A percentile compares a stretch with the other conserved stretches of the same genome.
Conservation (phyloP, 2,113 vertebrate genomes). For the Caracal caracal region DNA sequence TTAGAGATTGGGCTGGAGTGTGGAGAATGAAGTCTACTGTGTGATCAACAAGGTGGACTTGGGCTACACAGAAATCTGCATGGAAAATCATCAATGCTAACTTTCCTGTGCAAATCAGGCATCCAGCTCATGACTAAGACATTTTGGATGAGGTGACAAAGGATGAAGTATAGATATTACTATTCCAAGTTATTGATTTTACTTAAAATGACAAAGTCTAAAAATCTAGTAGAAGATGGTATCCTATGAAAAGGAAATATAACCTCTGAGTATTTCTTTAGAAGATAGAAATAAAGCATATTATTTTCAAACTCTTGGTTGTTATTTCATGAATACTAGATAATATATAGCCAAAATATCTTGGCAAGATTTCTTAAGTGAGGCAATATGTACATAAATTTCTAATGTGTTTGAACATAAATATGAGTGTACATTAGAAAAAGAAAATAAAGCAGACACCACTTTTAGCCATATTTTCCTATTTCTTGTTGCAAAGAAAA, state of each 20-base stretch:
- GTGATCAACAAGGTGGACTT: background rate
- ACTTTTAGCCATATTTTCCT: background rate
- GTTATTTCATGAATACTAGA: background rate
- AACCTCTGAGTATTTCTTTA: background rate
- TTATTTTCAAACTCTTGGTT: constrained; percentile 14
- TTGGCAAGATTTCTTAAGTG: constrained; percentile 8
- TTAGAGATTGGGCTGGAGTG: background rate
- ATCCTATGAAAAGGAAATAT: background rate
- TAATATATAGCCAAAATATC: background rate
- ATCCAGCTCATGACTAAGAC: background rate
- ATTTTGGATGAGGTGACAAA: background rate
- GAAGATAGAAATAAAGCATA: constrained; percentile 1
- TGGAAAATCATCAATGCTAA: background rate
- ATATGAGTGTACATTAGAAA: background rate
- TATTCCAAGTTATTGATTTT: background rate
- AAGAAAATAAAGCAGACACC: constrained; percentile 9
- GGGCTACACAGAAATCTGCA: background rate
- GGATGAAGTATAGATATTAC: constrained; percentile 16
- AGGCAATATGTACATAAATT: background rate
- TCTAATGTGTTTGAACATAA: constrained; percentile 40
- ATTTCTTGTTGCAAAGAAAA: constrained; percentile 25
- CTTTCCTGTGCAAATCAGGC: background rate
- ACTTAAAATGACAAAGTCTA: constrained; percentile 44
- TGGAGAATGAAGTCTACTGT: background rate
- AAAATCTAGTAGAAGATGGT: constrained; percentile 24